A percentile compares a stretch with the other conserved stretches of the same genome.
Evolutionary conservation across 2,888 invertebrate genomes (phyloP).

Genomic region (Sinodicranocentrus sp.): DNA sequence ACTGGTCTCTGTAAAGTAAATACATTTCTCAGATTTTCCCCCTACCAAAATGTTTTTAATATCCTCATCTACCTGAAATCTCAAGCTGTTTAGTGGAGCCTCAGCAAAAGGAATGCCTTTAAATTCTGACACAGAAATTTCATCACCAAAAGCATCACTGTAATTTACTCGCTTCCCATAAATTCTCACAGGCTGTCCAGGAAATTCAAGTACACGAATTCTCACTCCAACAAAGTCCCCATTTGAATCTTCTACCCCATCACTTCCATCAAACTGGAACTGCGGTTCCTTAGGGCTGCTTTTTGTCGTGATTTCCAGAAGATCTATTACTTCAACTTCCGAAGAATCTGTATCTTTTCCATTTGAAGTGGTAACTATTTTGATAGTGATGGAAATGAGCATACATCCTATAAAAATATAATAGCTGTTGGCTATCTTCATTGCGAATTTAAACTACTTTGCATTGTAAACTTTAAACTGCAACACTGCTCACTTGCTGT

Average conservation of each 20-base stretch:
- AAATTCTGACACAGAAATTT: slow-evolving; percentile 44
- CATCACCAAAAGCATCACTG: slow-evolving; percentile 40
- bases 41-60: not conserved
- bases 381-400: no score
- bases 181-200: slow-evolving; percentile 41
- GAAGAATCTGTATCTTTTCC: not conserved
- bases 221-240: slow-evolving; percentile 28
- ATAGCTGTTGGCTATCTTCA: no score
- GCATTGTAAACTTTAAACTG: no score
- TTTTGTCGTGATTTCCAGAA: not conserved
- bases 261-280: not conserved
- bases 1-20: slow-evolving; percentile 66
- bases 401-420: no score
- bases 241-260: not conserved
- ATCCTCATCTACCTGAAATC: slow-evolving; percentile 70
- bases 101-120: slow-evolving; percentile 69
- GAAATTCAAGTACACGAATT: slow-evolving; percentile 39
- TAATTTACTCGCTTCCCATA: slow-evolving; percentile 50
- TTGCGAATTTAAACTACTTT: no score
- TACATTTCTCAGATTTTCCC: not conserved
- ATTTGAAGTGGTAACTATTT: no score
- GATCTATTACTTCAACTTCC: not conserved
- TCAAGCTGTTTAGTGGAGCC: slow-evolving; percentile 61
- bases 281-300: not conserved
- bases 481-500: no score